phyloP scores from a whole-genome alignment of 2,797 vertebrate genomes.

The Peromyscus attwateri region DNA sequence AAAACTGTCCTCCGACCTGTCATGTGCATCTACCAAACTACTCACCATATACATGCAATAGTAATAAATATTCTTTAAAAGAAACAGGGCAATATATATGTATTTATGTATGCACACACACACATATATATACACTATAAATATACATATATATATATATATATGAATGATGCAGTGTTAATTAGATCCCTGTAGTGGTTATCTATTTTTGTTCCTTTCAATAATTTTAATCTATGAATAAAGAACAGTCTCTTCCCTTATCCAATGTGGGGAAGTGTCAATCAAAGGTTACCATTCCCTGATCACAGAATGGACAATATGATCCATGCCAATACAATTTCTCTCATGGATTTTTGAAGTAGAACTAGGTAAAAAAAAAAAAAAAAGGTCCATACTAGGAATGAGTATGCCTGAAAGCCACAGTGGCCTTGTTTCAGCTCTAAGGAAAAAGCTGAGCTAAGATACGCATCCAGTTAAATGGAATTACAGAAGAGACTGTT shows the following conservation, averaged over 20 bases:
- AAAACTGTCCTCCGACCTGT: background rate
- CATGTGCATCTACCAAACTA: background rate
- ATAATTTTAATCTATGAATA: background rate
- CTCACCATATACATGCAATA: background rate
- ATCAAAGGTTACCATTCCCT: background rate
- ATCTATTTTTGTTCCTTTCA: conserved; percentile 17
- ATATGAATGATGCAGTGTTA: background rate
- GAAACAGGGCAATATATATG: background rate
- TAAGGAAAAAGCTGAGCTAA: background rate
- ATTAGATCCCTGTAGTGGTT: background rate
- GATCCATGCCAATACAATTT: background rate
- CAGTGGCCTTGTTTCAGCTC: background rate
- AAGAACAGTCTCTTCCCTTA: conserved; percentile 13
- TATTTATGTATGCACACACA: too few relatives aligned
- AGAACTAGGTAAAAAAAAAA: background rate
- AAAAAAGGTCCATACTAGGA: background rate
- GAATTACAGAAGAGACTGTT: background rate
- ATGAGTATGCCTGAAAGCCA: background rate
- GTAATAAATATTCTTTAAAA: background rate
- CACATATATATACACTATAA: too few relatives aligned
- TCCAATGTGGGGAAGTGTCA: background rate
- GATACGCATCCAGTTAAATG: background rate
- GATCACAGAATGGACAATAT: background rate
- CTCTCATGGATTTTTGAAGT: conserved; percentile 1
- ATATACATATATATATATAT: background rate